Evolutionary conservation across 2,888 invertebrate species (phyloP).

Genomic region (Crocallis elinguaria): DNA sequence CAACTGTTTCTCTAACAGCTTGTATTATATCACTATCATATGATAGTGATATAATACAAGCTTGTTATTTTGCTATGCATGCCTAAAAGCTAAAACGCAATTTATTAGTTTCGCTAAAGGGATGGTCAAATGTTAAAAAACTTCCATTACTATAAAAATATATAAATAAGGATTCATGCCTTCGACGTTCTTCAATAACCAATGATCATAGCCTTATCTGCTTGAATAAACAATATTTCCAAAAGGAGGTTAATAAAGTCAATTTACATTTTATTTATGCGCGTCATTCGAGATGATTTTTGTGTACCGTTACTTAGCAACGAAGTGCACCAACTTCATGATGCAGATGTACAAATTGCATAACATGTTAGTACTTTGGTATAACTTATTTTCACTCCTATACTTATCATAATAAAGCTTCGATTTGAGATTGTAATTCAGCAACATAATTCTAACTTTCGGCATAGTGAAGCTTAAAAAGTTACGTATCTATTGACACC

Average conservation of each 20-base stretch:
- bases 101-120: no score
- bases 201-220: no score
- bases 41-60: no score
- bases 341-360: conserved; percentile 48
- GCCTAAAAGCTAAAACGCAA: no score
- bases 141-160: no score
- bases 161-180: no score
- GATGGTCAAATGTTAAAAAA: no score
- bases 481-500: conserved; percentile 36
- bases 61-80: no score
- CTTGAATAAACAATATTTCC: neutral
- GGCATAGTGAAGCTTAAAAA: conserved; percentile 7
- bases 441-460: conserved; percentile 28
- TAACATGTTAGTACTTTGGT: conserved; percentile 35
- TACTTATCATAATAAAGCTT: neutral
- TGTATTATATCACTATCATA: no score
- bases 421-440: conserved; percentile 1
- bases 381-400: conserved; percentile 6
- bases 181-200: no score
- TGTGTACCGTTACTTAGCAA: conserved; percentile 69
- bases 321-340: conserved; percentile 72
- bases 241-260: conserved; percentile 6
- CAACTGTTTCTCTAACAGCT: no score
- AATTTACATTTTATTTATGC: neutral
- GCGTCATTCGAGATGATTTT: conserved; percentile 10